Evolutionary conservation across 2,888 invertebrate species (phyloP).

Genomic region (Cataglyphis cursor): DNA sequence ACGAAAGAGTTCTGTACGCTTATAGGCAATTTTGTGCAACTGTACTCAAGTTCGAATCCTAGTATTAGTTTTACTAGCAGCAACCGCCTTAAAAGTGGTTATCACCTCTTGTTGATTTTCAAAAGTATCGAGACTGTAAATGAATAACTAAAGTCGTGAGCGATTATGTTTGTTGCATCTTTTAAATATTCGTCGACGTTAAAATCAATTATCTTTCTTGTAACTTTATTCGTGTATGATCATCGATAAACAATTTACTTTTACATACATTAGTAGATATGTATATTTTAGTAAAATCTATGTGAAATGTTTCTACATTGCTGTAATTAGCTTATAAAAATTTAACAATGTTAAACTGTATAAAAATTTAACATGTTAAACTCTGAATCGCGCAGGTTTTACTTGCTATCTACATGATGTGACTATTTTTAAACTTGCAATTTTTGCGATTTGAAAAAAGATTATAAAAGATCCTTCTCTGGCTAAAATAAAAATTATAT

Average conservation of each 20-base stretch:
- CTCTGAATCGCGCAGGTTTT: slow-evolving; percentile 36
- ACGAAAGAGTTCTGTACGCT: slow-evolving; percentile 61
- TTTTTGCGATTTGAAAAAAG: slow-evolving; percentile 3
- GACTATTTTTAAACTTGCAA: slow-evolving; percentile 34
- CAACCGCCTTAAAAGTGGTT: slow-evolving; percentile 9
- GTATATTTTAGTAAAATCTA: neutral
- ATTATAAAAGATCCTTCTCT: neutral
- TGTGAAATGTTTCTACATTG: neutral
- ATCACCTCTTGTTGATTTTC: neutral
- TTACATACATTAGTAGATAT: slow-evolving; percentile 4
- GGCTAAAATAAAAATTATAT: slow-evolving; percentile 24
- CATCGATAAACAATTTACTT: neutral
- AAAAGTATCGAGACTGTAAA: slow-evolving; percentile 1
- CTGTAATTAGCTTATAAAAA: slow-evolving; percentile 11
- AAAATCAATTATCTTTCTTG: neutral
- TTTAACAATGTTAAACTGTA: too few relatives aligned
- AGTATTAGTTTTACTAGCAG: slow-evolving; percentile 54
- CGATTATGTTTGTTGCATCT: neutral
- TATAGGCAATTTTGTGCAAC: slow-evolving; percentile 70
- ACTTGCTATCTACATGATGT: slow-evolving; percentile 16
- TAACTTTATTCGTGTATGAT: neutral
- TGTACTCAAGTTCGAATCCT: slow-evolving; percentile 66
- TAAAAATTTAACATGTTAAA: slow-evolving; percentile 27
- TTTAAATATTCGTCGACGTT: neutral
- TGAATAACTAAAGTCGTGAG: slow-evolving; percentile 17